Evolutionary conservation across 1,140 invertebrate genomes (phyloP).

Genomic region (Cataglyphis hispanica): DNA sequence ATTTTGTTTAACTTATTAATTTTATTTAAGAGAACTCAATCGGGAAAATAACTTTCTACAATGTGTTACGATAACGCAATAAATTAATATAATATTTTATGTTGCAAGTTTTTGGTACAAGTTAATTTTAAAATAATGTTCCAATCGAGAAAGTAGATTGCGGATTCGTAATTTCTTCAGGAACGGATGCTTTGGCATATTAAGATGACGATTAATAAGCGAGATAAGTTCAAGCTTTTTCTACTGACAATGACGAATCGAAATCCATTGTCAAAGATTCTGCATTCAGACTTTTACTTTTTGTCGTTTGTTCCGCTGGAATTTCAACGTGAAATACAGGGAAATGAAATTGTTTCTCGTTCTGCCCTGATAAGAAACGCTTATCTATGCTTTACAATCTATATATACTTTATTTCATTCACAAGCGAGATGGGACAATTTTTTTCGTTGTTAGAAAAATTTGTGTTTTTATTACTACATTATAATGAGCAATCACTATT

Average conservation of each 20-base stretch:
- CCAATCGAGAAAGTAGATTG: neutral
- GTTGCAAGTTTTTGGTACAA: neutral
- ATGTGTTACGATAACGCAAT: neutral
- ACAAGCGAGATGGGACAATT: no score
- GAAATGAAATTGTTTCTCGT: constrained; percentile 35
- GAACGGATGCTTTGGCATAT: neutral
- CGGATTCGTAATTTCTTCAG: neutral
- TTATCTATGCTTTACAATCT: neutral
- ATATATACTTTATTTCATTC: neutral
- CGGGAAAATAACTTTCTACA: neutral
- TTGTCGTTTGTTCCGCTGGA: constrained; percentile 38
- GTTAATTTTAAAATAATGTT: neutral
- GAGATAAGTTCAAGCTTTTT: constrained; percentile 21
- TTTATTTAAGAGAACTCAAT: neutral
- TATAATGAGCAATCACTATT: neutral
- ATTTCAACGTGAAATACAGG: neutral
- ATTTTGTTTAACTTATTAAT: neutral
- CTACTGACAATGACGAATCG: constrained; percentile 45
- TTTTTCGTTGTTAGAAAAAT: neutral
- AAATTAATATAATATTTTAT: neutral
- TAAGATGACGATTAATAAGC: constrained; percentile 54
- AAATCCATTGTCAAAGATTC: constrained; percentile 47
- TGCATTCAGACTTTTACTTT: constrained; percentile 64
- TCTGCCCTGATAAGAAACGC: constrained; percentile 54
- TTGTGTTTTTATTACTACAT: neutral